Conservation (phyloP, 2,113 vertebrate species). For the Bungarus multicinctus region DNA sequence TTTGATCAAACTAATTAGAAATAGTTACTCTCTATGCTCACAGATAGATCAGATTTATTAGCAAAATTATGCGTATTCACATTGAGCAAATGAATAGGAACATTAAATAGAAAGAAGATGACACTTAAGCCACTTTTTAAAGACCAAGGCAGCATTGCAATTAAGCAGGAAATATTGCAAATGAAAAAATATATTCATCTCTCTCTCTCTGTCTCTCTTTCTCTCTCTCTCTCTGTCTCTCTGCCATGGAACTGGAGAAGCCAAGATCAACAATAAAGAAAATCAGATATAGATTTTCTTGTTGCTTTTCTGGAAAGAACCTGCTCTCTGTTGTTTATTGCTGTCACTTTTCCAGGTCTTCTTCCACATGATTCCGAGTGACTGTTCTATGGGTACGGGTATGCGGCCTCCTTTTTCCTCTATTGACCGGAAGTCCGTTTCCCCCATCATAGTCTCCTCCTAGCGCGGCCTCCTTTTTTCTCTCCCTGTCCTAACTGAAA, state of each 20-base stretch:
- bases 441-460: too few relatives aligned
- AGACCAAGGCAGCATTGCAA: constrained; percentile 51
- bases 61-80: constrained; percentile 52
- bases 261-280: not conserved
- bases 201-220: not conserved
- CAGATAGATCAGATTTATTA: constrained; percentile 65
- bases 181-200: not conserved
- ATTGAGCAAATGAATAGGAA: constrained; percentile 55
- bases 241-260: not conserved
- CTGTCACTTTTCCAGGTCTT: not conserved
- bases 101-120: constrained; percentile 62
- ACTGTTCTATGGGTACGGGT: not conserved
- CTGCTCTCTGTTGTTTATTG: not conserved
- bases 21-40: constrained; percentile 57
- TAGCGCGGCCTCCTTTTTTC: too few relatives aligned
- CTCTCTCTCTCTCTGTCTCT: not conserved
- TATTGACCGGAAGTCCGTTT: too few relatives aligned
- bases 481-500: too few relatives aligned
- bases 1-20: constrained; percentile 71
- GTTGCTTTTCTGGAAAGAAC: not conserved
- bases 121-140: constrained; percentile 36
- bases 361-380: not conserved
- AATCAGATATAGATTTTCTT: not conserved
- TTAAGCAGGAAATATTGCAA: constrained; percentile 43
- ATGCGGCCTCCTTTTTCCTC: too few relatives aligned